phyloP scores from a whole-genome alignment of 2,888 invertebrate species.

The Scaptomyza polygonia region DNA sequence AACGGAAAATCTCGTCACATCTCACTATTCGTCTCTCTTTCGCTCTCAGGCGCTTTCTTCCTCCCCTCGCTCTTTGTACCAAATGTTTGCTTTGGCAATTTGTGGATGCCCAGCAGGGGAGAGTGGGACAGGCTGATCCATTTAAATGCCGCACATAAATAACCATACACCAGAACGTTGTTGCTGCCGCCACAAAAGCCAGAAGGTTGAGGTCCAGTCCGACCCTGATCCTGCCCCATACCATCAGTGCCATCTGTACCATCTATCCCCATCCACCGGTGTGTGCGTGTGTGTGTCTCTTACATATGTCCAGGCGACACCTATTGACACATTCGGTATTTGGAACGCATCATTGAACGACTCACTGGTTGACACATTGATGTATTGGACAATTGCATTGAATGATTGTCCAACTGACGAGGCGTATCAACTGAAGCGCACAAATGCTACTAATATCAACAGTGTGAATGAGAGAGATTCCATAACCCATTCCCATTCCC shows the following conservation, averaged over 20 bases:
- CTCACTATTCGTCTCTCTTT: neutral
- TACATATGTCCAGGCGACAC: constrained; percentile 41
- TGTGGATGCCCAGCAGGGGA: constrained; percentile 45
- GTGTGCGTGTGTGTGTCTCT: neutral
- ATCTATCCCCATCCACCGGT: neutral
- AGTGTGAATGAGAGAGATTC: neutral
- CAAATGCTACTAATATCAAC: constrained; percentile 64
- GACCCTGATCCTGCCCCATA: neutral
- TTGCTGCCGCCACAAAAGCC: constrained; percentile 9
- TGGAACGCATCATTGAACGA: constrained; percentile 70
- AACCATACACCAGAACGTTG: constrained; percentile 45
- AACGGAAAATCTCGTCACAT: neutral
- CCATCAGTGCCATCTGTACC: no score
- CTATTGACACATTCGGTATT: constrained; percentile 56
- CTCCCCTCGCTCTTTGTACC: constrained; percentile 3
- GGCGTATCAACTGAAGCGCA: constrained; percentile 61
- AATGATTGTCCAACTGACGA: constrained; percentile 57
- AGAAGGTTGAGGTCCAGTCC: neutral
- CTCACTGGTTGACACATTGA: constrained; percentile 70
- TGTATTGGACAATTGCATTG: constrained; percentile 68
- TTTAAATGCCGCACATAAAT: constrained; percentile 79
- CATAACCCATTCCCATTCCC: no score
- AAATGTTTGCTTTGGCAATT: constrained; percentile 67
- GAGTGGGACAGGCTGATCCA: constrained; percentile 53
- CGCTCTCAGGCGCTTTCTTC: neutral